Evolutionary conservation across 2,113 vertebrate species (phyloP), one percentile per base, ranked within the genome.

Genomic region (Pterophyllum scalare): DNA sequence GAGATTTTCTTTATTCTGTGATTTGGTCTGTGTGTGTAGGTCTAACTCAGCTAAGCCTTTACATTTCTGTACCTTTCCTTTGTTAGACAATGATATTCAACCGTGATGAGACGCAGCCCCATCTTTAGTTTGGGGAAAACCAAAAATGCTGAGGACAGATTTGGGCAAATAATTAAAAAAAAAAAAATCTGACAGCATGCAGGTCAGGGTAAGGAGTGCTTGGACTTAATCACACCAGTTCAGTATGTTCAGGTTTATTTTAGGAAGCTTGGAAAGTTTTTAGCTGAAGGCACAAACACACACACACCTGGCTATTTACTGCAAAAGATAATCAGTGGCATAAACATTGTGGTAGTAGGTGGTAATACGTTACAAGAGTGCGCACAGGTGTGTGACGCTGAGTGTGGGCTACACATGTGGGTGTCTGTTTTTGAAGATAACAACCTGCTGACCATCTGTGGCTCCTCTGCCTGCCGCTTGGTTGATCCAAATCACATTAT

Each of bases 371-470:
- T 72, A 33, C 65, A 78, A 15, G 11, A 62, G 72, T 67, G 81
- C 60, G 75, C 46, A 40, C 43, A 81, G 35, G 75, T 31, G 77
- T 77, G 80, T 22, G 59, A 72, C 0, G 4, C 17, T 11, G 67
- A 22, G 57, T 3, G 38, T 64, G 77, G 13, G n/a, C 24, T 60
- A 54, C 6, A 17, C 14, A 59, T 20, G 75, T 15, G 43, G 43
- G 52, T 15, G 76, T 65, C 83, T 86, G 85, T 81, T 74, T 86
- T 74, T 76, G 85, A 77, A 82, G 89, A 92, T 88, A 88, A 91
- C 81, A 84, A 84, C 77, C 85, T 75, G 54, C 61, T 46, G 61
- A 76, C 86, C 88, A 81, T 82, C 83, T 77, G 80, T 14, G 64
- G 80, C 75, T 81, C 62, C 60, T 58, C 59, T 46, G n/a, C 46